Base-by-base conservation (phyloP, 2,113 vertebrate genomes). In the Amia ocellicauda region DNA sequence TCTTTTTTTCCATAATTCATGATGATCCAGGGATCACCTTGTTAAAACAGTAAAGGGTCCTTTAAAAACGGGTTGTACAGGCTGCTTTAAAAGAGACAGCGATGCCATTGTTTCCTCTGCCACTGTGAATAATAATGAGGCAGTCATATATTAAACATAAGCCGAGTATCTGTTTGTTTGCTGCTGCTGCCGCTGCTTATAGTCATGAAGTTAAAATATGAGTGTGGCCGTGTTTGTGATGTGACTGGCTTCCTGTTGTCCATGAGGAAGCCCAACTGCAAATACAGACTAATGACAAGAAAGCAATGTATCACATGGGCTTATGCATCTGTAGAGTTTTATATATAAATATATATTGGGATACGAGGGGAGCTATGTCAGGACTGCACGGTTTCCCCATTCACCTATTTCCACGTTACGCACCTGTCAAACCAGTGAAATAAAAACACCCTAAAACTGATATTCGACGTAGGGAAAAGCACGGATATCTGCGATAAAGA, bases 1-100 rank as follows among this genome's bases (percentile, higher is more conserved):
- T 85, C 79, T 78, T 83, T 90, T 82, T 81, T 82, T 88, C 84
- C 86, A 90, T 90, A 85, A 84, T 86, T 88, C 80, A 80, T 82
- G 63, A 52, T 50, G 67, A 66, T 61, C 36, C 66, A 28, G 62
- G 62, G 66, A 68, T 63, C 63, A 55, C 71, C 57, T 73, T 69
- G 66, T 62, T 69, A 80, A 75, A 81, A 79, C 71, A 71, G 72
- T 69, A 78, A 78, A 80, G 72, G 65, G 40, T 36, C 26, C 59
- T 68, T 49, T 68, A 56, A 68, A 62, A 54, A 24, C 45, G 13
- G 22, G 62, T 42, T 42, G 45, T 43, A 23, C 49, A 28, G 19
- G 57, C 31, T 40, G 56, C 57, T 8, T 14, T 64, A 67, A 67
- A 74, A 76, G 72, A 69, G 49, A 53, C 64, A 20, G 67, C 63